A percentile compares a stretch with the other conserved stretches of the same genome.
Conservation (phyloP, 1,140 invertebrate genomes). For the Dreissena rostriformis region DNA sequence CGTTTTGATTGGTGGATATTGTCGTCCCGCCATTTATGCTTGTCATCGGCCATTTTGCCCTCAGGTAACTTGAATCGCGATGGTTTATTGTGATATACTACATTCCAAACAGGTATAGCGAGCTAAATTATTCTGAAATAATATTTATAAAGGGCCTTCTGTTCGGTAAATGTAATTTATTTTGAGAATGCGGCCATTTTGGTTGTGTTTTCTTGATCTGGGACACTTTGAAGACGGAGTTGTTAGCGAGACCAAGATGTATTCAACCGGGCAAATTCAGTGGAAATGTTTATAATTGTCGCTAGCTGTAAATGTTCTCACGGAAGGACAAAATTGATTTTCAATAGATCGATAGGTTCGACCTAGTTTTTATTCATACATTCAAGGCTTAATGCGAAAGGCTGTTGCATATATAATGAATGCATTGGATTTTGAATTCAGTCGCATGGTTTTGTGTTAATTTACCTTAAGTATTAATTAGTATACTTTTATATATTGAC, state of each 20-base stretch:
- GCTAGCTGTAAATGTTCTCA: slow-evolving; percentile 41
- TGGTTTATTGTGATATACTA: slow-evolving; percentile 49
- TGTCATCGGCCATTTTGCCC: slow-evolving; percentile 51
- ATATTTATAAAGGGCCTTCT: neutral
- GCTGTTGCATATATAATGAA: no score
- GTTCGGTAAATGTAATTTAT: neutral
- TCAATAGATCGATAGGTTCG: slow-evolving; percentile 48
- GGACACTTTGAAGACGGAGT: slow-evolving; percentile 18
- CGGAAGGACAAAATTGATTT: slow-evolving; percentile 50
- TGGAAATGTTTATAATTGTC: slow-evolving; percentile 58
- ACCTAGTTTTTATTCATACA: no score
- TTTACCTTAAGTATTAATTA: no score
- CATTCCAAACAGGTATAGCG: slow-evolving; percentile 40
- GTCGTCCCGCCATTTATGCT: slow-evolving; percentile 51
- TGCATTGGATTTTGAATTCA: no score
- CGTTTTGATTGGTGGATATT: slow-evolving; percentile 33
- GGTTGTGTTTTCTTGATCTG: neutral
- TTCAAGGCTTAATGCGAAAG: no score
- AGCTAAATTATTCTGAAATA: slow-evolving; percentile 18
- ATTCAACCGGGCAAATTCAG: slow-evolving; percentile 1
- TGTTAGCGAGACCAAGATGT: neutral
- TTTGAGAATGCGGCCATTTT: neutral
- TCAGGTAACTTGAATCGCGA: slow-evolving; percentile 54
- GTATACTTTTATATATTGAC: no score
- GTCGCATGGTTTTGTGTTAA: no score